Base-by-base conservation (phyloP, 2,888 invertebrate species). In the Cerceris ruficornis region DNA sequence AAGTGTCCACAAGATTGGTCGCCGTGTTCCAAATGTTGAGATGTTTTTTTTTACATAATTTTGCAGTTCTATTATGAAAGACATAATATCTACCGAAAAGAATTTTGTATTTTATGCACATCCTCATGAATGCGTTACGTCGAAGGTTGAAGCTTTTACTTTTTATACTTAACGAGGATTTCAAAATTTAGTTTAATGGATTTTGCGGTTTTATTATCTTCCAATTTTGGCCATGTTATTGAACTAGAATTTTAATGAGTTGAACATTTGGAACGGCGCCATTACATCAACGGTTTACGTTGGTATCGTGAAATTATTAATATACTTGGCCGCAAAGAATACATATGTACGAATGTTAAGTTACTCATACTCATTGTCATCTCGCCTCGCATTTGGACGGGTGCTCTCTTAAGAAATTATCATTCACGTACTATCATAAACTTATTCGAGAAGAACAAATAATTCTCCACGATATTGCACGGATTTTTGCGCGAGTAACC, bases 301-400 rank as follows among this genome's bases (percentile, higher is more conserved):
- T 67, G 41, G 52, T 50, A 43, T 67, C 61, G 54, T 49, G 62
- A 68, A 68, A 15, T 28, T 7, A 46, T 61, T 46, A 74, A 75
- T 59, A 59, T 83, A 80, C 77, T 87, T 86, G 85, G 86, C 88
- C 86, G 85, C 87, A 80, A 83, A 77, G 85, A 86, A 87, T 83
- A 52, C 67, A 75, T 77, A 78, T 73, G 55, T 17, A 67, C 2
- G 14, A 60, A 28, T 28, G 28, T 28, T 28, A 28, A 28, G 28
- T 28, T 28, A 28, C 28, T 59, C 52, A 66, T 69, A 69, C 28
- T 70, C 54, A 68, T 62, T 70, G 58, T 71, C 71, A 73, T 69
- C 62, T 69, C 55, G 76, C 69, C 60, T 70, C 14, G 55, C 41
- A 46, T 41, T 80, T 84, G 78, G 84, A 84, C 82, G 82, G 82